These are phyloP conservation scores for Oenanthe melanoleuca DNA, from an alignment of 2,113 vertebrate genomes.

Conservation along the genomic window DNA sequence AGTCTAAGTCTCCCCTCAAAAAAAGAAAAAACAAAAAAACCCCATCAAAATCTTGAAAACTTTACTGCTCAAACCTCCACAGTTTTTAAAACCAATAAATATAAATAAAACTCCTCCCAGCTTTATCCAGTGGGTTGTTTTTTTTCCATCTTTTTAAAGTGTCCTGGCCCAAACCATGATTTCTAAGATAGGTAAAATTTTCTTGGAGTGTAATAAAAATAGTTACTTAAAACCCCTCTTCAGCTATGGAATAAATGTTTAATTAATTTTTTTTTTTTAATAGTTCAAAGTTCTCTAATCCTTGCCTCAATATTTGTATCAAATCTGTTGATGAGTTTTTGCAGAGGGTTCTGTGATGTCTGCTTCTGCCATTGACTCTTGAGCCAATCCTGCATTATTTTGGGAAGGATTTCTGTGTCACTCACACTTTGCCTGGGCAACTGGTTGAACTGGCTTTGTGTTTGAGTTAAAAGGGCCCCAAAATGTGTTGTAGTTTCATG, in stretches of 20 bases:
- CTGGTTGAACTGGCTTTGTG: background rate
- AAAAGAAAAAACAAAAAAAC: background rate
- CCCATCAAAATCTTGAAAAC: background rate
- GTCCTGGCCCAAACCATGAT: background rate
- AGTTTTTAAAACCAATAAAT: background rate
- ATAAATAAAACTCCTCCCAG: accelerated
- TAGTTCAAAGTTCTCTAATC: background rate
- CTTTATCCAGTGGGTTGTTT: background rate
- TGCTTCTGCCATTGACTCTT: background rate
- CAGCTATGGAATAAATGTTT: background rate
- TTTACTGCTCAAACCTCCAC: background rate
- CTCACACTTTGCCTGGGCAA: background rate
- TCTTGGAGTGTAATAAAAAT: background rate
- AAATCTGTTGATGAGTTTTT: background rate
- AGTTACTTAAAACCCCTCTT: background rate
- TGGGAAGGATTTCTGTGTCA: background rate
- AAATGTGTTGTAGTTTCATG: background rate
- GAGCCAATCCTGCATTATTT: background rate
- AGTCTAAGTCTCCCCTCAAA: background rate
- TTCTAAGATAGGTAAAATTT: background rate
- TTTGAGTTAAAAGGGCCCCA: background rate
- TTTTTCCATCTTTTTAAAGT: background rate
- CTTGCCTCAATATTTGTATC: background rate
- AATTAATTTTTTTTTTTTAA: background rate
- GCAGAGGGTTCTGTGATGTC: background rate